Evolutionary conservation across 2,888 invertebrate genomes (phyloP), one percentile per base, ranked within the genome.

Genomic region (Ptilodon capucinus): DNA sequence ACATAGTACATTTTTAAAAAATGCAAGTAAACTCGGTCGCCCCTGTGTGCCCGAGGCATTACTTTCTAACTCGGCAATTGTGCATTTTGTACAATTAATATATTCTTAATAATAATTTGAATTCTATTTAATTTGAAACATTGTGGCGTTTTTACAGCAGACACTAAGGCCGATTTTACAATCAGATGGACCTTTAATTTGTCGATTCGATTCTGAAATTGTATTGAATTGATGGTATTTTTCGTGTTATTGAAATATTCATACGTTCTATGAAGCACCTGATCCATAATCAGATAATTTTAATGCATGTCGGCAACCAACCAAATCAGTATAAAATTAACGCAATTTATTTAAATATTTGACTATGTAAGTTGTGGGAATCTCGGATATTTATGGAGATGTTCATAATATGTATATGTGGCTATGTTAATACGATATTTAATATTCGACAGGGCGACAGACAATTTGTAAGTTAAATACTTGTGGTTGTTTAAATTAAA

Each of bases 1-100:
- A n/a, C n/a, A n/a, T n/a, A n/a, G n/a, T n/a, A n/a, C n/a, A n/a
- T n/a, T n/a, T n/a, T n/a, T n/a, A n/a, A n/a, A n/a, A n/a, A n/a
- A n/a, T n/a, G n/a, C n/a, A n/a, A n/a, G n/a, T n/a, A n/a, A n/a
- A n/a, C n/a, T n/a, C n/a, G n/a, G n/a, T n/a, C n/a, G n/a, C n/a
- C n/a, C n/a, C n/a, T n/a, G n/a, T n/a, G n/a, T n/a, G n/a, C n/a
- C n/a, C n/a, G n/a, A n/a, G n/a, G n/a, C n/a, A n/a, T n/a, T n/a
- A n/a, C n/a, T 58, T 72, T 70, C 65, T 66, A 51, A 57, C 51
- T 65, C 58, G 58, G 53, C 59, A 65, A 62, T 67, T 67, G 50
- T 54, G 51, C 64, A 51, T 60, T 63, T 64, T 54, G 4, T 35
- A 35, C 35, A 35, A 9, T 16, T 35, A 2, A 14, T 14, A 7